These are phyloP conservation scores for Achlya flavicornis DNA, from an alignment of 2,888 invertebrate species.

Conservation along the genomic window DNA sequence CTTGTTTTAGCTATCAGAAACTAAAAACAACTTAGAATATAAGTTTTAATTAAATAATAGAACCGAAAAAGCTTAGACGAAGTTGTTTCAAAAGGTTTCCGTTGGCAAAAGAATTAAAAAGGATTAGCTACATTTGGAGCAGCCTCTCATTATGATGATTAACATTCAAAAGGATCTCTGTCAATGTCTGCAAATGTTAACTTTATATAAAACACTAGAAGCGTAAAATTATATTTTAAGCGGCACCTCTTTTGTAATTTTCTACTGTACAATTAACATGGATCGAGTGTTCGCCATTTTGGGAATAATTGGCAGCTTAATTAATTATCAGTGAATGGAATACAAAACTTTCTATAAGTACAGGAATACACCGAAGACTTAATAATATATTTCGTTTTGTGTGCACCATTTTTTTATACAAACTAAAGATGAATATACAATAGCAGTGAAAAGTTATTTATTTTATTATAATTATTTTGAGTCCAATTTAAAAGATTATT, in stretches of 20 bases:
- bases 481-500: no score
- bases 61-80: no score
- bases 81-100: no score
- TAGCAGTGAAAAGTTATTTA: no score
- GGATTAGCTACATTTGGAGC: not conserved
- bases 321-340: not conserved
- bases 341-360: not conserved
- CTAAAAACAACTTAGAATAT: no score
- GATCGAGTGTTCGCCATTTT: not conserved
- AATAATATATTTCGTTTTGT: no score
- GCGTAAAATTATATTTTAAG: not conserved
- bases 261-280: not conserved
- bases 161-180: not conserved
- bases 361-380: no score
- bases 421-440: no score
- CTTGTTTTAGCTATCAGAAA: no score
- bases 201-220: not conserved
- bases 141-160: not conserved
- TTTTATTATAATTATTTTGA: no score
- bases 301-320: not conserved
- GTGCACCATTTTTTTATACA: no score
- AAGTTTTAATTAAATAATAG: no score
- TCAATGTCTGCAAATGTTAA: not conserved
- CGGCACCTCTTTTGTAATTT: not conserved
- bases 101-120: not conserved